Base-by-base conservation (phyloP, 2,888 invertebrate genomes). In the Erebia aethiops region DNA sequence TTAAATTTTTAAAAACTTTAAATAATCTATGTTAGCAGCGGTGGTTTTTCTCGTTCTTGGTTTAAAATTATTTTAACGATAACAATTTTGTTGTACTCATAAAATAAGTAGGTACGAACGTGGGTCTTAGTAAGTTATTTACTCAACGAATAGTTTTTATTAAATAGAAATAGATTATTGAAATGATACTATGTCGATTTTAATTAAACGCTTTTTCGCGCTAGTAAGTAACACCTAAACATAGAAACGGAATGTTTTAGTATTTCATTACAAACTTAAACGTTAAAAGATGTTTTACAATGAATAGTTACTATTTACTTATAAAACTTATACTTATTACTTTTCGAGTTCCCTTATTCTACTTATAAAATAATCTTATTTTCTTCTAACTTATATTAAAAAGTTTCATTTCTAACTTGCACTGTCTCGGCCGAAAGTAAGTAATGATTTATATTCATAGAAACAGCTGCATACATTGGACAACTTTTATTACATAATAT, bases 401-500 rank as follows among this genome's bases (percentile, higher is more conserved):
- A 68, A 21, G 16, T 49, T 56, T 58, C 69, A 69, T 62, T 54
- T 70, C 65, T 70, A 63, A 71, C 80, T 83, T 83, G 84, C 84
- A 84, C 82, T 80, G 77, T 76, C 74, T 80, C 81, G 82, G 82
- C 83, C 81, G 77, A 78, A 78, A 74, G 54, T 58, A 78, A 74
- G 54, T 58, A 43, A 58, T 67, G 68, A 67, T 71, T 72, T 75
- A 69, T 74, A 56, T 56, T 61, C 41, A 60, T 57, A 21, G 62
- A 71, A 69, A 70, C 71, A 80, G 82, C 82, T 82, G 80, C 80
- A 71, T 70, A 76, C 13, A 62, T 67, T 71, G 77, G 81, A 81
- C 79, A 80, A 80, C 74, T 70, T 74, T 68, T 26, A 62, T 26
- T 67, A 18, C 16, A 54, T 18, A 21, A 65, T 70, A 54, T 46